Evolutionary conservation across 2,797 vertebrate species (phyloP).

Genomic region (Todus mexicanus): DNA sequence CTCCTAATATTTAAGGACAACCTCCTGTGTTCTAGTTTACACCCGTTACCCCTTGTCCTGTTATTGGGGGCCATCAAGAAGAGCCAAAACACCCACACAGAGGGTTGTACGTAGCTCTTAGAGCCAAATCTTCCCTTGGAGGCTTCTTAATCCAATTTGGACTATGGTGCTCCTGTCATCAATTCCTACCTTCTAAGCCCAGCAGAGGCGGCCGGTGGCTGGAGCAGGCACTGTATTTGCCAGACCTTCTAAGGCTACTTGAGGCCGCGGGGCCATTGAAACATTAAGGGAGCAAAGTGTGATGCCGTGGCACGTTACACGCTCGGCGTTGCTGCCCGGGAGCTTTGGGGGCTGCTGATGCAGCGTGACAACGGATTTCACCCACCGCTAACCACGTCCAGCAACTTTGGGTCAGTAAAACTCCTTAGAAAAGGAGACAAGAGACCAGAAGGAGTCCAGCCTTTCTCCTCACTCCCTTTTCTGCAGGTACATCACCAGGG

Average conservation of each 20-base stretch:
- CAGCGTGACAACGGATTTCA: neutral
- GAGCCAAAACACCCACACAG: neutral
- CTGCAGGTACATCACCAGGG: neutral
- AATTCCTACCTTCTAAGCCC: neutral
- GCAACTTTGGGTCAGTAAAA: neutral
- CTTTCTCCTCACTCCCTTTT: neutral
- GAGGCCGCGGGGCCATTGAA: neutral
- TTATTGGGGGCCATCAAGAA: too few species aligned
- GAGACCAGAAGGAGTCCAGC: neutral
- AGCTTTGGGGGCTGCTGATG: neutral
- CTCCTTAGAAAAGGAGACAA: neutral
- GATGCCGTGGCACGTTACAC: rapidly evolving
- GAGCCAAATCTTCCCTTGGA: neutral
- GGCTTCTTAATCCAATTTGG: neutral
- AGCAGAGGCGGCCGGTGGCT: rapidly evolving
- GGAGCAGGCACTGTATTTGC: neutral
- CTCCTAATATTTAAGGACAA: too few species aligned
- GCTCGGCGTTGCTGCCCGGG: rapidly evolving
- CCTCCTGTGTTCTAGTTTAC: too few species aligned
- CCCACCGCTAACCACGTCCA: neutral
- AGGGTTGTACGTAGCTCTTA: neutral
- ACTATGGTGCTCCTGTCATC: neutral
- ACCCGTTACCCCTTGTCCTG: too few species aligned
- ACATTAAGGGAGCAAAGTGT: neutral
- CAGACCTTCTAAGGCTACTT: neutral